Evolutionary conservation across 2,113 vertebrate species (phyloP), one percentile per base, ranked within the genome.

Genomic region (Oreotrochilus melanogaster): DNA sequence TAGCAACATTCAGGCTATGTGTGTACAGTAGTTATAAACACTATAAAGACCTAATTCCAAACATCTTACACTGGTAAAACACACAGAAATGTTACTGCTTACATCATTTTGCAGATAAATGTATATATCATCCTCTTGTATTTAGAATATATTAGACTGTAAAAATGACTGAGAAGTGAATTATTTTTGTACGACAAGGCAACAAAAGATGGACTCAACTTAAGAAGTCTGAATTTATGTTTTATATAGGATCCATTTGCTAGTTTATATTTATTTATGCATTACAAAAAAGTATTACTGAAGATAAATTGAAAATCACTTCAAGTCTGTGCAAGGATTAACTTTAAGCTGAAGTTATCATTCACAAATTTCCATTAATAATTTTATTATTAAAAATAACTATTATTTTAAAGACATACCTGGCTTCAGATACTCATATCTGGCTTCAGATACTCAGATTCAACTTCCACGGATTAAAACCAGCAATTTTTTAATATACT

Each of bases 21-120:
- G 86, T 92, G 65, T 97, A 88, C 79, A 90, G 91, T 93, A 95
- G 85, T 95, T 97, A 78, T 89, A 93, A 93, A 94, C 78, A 92
- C 87, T 80, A 73, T 82, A 92, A 48, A 92, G 58, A 42, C 50
- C 94, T 97, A 71, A 94, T 95, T 97, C 83, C 88, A 94, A 95
- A 94, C 50, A 81, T 82, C 66, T 96, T 93, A 69, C 9, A 47
- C 47, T 71, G 86, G 74, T 93, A 96, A 96, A 89, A 91, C 78
- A 76, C 37, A 45, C 7, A 37, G 61, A 90, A 95, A 82, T 31
- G 57, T n/a, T 95, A 89, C 67, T 80, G 64, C 88, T 94, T 92
- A 95, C 72, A 91, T 84, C 37, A 91, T 60, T 95, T 93, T 93
- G 79, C 24, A 86, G 53, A 73, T 37, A 86, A 94, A 93, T 67